A percentile compares a stretch with the other conserved stretches of the same genome.
phyloP scores from a whole-genome alignment of 2,797 vertebrate species.

The Acanthurus leucopareius region DNA sequence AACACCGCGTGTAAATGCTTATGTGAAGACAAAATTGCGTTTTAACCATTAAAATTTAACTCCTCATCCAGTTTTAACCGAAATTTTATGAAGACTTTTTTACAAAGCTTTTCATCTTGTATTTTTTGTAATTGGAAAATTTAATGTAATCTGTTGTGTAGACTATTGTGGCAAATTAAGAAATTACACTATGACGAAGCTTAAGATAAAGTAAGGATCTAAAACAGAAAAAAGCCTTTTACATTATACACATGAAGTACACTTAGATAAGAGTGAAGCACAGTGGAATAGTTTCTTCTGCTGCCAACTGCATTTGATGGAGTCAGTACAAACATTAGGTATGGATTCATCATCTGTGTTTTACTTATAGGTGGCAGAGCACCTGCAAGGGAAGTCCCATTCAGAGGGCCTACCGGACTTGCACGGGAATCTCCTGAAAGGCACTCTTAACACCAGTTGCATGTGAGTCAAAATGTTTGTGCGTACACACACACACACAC shows the following conservation, averaged over 20 bases:
- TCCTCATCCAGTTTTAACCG: not conserved
- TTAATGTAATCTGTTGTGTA: not conserved
- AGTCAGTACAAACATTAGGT: not conserved
- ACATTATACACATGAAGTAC: not conserved
- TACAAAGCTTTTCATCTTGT: not conserved
- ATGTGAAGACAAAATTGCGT: not conserved
- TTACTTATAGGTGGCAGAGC: not conserved
- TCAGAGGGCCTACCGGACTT: conserved; percentile 55
- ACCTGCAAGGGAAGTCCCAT: conserved; percentile 45
- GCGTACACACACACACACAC: conserved; percentile 17
- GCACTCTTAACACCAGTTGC: not conserved
- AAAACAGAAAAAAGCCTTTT: not conserved
- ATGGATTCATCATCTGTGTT: not conserved
- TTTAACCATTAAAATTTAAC: not conserved
- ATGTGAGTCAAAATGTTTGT: no score
- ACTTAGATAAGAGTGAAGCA: not conserved
- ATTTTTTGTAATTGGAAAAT: not conserved
- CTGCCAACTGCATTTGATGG: not conserved
- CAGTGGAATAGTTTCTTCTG: not conserved
- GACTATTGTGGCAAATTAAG: not conserved
- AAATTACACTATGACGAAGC: not conserved
- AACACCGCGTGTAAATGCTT: not conserved
- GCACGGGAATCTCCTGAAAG: conserved; percentile 70
- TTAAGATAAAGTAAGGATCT: not conserved
- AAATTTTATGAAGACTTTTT: not conserved